These are phyloP conservation scores for Cylindroiulus punctatus DNA, from an alignment of 2,888 invertebrate species.

Conservation along the genomic window DNA sequence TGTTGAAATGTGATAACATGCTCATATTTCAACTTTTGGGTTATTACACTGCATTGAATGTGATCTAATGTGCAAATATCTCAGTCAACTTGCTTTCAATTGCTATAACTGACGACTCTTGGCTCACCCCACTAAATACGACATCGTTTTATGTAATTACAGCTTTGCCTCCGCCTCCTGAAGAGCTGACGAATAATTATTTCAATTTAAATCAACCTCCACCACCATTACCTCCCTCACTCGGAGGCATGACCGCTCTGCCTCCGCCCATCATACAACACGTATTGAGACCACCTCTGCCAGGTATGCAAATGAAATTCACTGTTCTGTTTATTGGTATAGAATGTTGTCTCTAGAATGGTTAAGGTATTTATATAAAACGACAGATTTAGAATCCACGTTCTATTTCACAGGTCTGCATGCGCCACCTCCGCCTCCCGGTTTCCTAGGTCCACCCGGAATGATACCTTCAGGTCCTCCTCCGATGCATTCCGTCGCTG, in stretches of 20 bases:
- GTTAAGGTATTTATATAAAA: too few relatives aligned
- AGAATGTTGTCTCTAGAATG: too few relatives aligned
- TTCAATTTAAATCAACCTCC: constrained; percentile 70
- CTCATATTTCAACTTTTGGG: too few relatives aligned
- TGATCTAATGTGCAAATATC: too few relatives aligned
- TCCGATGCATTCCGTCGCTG: constrained; percentile 31
- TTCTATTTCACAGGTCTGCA: background rate
- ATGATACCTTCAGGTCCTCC: constrained; percentile 26
- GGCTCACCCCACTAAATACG: background rate
- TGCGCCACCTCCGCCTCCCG: constrained; percentile 57
- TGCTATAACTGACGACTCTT: too few relatives aligned
- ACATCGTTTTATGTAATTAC: constrained; percentile 58
- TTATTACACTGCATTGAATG: too few relatives aligned
- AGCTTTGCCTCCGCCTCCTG: constrained; percentile 74
- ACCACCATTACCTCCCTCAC: constrained; percentile 26
- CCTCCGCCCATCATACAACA: constrained; percentile 56
- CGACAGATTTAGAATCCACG: background rate
- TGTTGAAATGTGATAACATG: too few relatives aligned
- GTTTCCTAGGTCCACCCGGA: constrained; percentile 56
- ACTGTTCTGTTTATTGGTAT: too few relatives aligned
- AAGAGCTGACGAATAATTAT: constrained; percentile 72
- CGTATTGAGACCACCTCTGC: constrained; percentile 40
- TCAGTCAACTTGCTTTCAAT: too few relatives aligned
- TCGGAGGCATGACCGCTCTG: constrained; percentile 43
- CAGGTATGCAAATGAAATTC: background rate